phyloP scores from a whole-genome alignment of 2,113 vertebrate genomes.

The Murina feae region DNA sequence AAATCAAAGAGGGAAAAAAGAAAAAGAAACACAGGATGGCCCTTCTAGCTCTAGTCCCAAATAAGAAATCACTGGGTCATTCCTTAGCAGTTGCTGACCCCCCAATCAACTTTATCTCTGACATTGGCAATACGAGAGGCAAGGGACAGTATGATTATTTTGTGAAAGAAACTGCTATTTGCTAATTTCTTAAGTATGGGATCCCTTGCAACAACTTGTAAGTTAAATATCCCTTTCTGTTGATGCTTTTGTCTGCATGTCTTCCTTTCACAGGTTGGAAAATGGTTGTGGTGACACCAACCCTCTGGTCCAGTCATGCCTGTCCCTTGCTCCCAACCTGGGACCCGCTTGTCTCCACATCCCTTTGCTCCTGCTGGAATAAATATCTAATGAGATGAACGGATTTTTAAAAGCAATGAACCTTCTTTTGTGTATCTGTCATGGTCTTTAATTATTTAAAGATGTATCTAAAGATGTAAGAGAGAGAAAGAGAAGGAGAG shows the following conservation, averaged over 20 bases:
- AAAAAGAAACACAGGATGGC: rapidly evolving
- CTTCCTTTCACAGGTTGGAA: not conserved
- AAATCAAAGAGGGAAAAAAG: not conserved
- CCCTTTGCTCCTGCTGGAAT: not conserved
- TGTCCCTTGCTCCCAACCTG: not conserved
- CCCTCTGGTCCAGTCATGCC: rapidly evolving
- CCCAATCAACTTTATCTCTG: not conserved
- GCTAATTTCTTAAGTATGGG: not conserved
- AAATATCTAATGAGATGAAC: not conserved
- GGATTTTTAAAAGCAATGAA: not conserved
- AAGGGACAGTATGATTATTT: rapidly evolving
- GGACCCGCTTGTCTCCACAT: not conserved
- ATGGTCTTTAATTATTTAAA: not conserved
- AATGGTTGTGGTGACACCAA: rapidly evolving
- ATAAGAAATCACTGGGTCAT: not conserved
- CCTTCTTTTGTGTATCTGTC: not conserved
- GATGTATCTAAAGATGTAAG: not conserved
- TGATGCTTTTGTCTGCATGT: not conserved
- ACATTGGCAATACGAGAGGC: rapidly evolving
- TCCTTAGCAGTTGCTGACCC: too few species aligned
- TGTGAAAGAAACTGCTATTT: not conserved
- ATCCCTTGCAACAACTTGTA: not conserved
- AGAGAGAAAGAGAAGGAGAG: not conserved
- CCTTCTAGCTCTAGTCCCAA: not conserved
- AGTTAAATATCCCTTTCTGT: not conserved